These are phyloP conservation scores for Hippocampus comes DNA, from an alignment of 2,113 vertebrate species.

Conservation along the genomic window DNA sequence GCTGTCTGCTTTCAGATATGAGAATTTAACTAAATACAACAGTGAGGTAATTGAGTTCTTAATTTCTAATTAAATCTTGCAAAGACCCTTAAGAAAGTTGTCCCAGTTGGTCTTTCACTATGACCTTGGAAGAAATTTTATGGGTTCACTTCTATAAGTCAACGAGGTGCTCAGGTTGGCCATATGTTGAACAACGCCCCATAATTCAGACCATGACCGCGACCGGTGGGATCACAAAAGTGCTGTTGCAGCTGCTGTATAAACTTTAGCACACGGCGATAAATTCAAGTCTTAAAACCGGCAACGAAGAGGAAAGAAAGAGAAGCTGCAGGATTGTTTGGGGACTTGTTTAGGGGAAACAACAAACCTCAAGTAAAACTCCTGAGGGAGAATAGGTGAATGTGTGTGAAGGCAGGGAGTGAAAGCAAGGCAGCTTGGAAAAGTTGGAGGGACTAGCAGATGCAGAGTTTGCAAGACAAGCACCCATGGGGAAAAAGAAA, in stretches of 20 bases:
- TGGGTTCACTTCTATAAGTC: slow-evolving; percentile 31
- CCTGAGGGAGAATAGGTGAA: slow-evolving; percentile 49
- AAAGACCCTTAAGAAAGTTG: slow-evolving; percentile 21
- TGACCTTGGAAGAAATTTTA: slow-evolving; percentile 37
- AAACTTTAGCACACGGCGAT: slow-evolving; percentile 11
- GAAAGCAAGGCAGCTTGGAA: slow-evolving; percentile 36
- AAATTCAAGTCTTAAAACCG: slow-evolving; percentile 9
- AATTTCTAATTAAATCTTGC: neutral
- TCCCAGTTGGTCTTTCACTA: slow-evolving; percentile 20
- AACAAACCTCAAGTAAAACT: slow-evolving; percentile 36
- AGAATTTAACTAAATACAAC: slow-evolving; percentile 52
- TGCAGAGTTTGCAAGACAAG: slow-evolving; percentile 9
- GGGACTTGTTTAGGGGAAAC: slow-evolving; percentile 28
- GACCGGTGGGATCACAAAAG: slow-evolving; percentile 15
- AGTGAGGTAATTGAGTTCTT: neutral
- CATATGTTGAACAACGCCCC: slow-evolving; percentile 9
- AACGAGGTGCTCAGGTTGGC: slow-evolving; percentile 12
- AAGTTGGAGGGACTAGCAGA: slow-evolving; percentile 42
- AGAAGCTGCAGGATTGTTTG: slow-evolving; percentile 6
- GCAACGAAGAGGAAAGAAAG: neutral
- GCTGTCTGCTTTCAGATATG: slow-evolving; percentile 50
- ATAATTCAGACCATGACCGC: slow-evolving; percentile 7
- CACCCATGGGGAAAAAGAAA: slow-evolving; percentile 39
- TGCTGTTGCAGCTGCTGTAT: slow-evolving; percentile 6
- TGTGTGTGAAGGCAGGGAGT: slow-evolving; percentile 27